Conservation (phyloP, 2,113 vertebrate genomes). For the Furnarius figulus region DNA sequence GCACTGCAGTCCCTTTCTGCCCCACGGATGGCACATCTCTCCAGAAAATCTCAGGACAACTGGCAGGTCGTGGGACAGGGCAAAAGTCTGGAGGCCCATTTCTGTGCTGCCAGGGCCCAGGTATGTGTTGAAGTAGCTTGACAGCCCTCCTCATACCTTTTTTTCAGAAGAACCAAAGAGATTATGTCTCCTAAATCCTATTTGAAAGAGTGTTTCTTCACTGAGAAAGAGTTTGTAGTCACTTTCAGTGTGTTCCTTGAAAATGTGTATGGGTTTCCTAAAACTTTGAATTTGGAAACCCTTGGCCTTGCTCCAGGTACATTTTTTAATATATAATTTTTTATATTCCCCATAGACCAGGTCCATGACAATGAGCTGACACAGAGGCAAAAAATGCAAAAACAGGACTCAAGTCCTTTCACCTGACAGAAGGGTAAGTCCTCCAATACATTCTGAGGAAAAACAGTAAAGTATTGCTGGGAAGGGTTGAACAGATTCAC, state of each 20-base stretch:
- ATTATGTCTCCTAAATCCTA: background rate
- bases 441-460: background rate
- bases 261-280: background rate
- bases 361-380: background rate
- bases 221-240: background rate
- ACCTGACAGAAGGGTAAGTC: background rate
- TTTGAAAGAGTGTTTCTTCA: background rate
- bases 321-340: background rate
- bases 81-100: accelerated
- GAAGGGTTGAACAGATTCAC: background rate
- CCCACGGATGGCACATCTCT: background rate
- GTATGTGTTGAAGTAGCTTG: background rate
- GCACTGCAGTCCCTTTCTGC: background rate
- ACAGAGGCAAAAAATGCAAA: background rate
- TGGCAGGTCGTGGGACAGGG: background rate
- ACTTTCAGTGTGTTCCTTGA: background rate
- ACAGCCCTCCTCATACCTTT: background rate
- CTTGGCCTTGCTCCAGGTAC: background rate
- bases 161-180: background rate
- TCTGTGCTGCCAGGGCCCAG: background rate
- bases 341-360: background rate
- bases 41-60: background rate
- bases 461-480: background rate
- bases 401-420: background rate
- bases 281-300: background rate